Evolutionary conservation across 2,888 invertebrate species (phyloP).

Genomic region (Ectobius pallidus): DNA sequence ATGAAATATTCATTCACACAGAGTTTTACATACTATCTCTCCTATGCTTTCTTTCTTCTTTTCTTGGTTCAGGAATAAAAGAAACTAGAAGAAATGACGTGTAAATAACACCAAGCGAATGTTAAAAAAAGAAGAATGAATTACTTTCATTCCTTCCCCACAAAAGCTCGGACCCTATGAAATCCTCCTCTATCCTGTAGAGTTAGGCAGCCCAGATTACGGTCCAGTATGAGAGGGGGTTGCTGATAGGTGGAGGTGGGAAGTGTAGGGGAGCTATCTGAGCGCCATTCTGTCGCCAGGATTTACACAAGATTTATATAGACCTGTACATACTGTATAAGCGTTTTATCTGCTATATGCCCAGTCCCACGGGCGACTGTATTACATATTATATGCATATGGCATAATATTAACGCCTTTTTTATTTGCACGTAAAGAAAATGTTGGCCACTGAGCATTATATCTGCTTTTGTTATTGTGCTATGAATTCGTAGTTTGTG

Average conservation of each 20-base stretch:
- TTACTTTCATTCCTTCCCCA: neutral
- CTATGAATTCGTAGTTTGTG: neutral
- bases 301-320: constrained; percentile 19
- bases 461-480: neutral
- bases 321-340: constrained; percentile 12
- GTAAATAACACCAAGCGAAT: neutral
- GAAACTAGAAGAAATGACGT: neutral
- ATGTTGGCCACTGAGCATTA: neutral
- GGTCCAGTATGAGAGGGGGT: neutral
- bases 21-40: neutral
- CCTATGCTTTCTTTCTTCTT: neutral
- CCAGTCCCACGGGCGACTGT: neutral
- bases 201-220: neutral
- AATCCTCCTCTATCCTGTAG: neutral
- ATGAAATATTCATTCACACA: neutral
- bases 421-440: constrained; percentile 5
- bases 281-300: constrained; percentile 12
- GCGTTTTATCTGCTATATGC: constrained; percentile 6
- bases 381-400: neutral
- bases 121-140: neutral
- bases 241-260: neutral
- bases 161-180: neutral
- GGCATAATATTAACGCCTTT: neutral
- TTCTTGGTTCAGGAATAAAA: neutral
- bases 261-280: neutral